These are phyloP conservation scores for Cetonia aurata DNA, from an alignment of 2,888 invertebrate genomes.

Conservation along the genomic window DNA sequence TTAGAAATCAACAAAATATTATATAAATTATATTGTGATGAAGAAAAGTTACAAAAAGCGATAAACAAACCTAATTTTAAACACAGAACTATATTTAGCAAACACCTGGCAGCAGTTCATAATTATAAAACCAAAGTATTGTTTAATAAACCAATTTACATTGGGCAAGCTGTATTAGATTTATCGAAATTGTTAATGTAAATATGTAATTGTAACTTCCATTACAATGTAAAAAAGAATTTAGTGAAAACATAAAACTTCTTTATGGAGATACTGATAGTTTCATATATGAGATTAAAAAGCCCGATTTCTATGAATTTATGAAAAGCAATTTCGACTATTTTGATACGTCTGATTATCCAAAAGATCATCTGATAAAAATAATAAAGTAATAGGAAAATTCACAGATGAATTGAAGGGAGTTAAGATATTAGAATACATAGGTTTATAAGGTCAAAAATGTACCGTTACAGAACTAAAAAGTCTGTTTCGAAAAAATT, in stretches of 20 bases:
- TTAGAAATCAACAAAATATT: conserved; percentile 47
- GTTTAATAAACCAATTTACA: conserved; percentile 46
- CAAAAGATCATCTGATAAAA: conserved; percentile 43
- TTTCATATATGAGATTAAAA: conserved; percentile 46
- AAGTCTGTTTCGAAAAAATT: conserved; percentile 46
- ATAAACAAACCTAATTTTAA: conserved; percentile 47
- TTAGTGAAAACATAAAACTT: conserved; percentile 47
- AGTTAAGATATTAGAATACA: conserved; percentile 41
- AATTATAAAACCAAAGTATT: conserved; percentile 43
- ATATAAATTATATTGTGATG: conserved; percentile 44
- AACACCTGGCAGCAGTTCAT: conserved; percentile 45
- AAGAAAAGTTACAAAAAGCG: conserved; percentile 46
- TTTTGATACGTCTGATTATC: conserved; percentile 47
- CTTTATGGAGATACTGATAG: conserved; percentile 46
- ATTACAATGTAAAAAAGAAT: conserved; percentile 47
- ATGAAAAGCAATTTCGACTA: conserved; percentile 39
- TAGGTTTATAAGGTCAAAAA: conserved; percentile 48
- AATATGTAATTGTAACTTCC: no score
- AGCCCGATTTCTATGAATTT: conserved; percentile 43
- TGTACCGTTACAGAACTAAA: conserved; percentile 48
- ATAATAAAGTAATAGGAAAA: conserved; percentile 46
- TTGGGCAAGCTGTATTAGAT: conserved; percentile 46
- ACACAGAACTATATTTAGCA: conserved; percentile 44
- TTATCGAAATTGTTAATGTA: conserved; percentile 45
- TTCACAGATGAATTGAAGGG: conserved; percentile 47